Evolutionary conservation across 2,797 vertebrate species (phyloP), one percentile per base, ranked within the genome.

Genomic region (Myotis daubentonii): DNA sequence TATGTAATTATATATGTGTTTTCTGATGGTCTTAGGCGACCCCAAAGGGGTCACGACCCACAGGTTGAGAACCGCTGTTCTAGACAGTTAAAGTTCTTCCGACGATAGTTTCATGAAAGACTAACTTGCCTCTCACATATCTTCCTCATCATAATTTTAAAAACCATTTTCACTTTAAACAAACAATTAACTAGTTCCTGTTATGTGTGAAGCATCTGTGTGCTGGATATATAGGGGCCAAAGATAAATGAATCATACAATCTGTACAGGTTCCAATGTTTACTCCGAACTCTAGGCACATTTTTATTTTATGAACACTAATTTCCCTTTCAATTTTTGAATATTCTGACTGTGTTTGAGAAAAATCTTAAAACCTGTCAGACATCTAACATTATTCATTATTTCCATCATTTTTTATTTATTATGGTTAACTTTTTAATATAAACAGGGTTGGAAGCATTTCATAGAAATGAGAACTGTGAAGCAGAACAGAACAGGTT

Each of bases 361-460:
- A 82, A 87, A 87, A 89, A 79, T 10, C 38, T 76, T 80, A 92
- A 66, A 57, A 80, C 4, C 19, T 81, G 25, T 94, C 33, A 76
- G 8, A 75, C 3, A 60, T 92, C 8, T 88, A 78, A 70, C 20
- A 49, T 57, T 84, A 80, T 62, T 90, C 17, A 25, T 90, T 94
- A n/a, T 81, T 92, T 81, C 78, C 19, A 75, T 83, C 4, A 55
- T 81, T 66, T 38, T 87, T 87, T 49, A 71, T 70, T 87, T 68
- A 41, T 86, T 94, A 53, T 80, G 53, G 28, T 44, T 51, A 72
- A 36, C 28, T 76, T 74, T 65, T 55, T 41, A 41, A 33, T 51
- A 51, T 62, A 55, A 83, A 44, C 0, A 28, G 1, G 7, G 15
- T 51, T 90, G 36, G 53, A 76, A 15, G 4, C 8, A 36, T 44